Conservation (phyloP, 2,797 vertebrate species). For the Argyrosomus regius region DNA sequence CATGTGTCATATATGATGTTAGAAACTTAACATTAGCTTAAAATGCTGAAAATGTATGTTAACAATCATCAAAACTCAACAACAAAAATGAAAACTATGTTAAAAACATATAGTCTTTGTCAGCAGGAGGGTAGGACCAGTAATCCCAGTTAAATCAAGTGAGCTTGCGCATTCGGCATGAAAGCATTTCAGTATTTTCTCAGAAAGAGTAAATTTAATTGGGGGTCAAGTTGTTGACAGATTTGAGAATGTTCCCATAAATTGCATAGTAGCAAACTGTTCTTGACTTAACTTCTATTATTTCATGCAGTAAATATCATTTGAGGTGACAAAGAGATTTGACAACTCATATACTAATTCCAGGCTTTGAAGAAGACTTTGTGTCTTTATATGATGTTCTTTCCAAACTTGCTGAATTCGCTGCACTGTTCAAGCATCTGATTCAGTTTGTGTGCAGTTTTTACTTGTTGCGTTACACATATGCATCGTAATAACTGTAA, state of each 20-base stretch:
- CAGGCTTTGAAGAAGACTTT: neutral
- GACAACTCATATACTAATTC: neutral
- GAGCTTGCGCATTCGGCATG: neutral
- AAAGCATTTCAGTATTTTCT: neutral
- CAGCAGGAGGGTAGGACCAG: neutral
- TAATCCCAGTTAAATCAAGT: neutral
- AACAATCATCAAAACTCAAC: neutral
- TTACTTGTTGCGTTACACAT: neutral
- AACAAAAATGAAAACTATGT: too few relatives aligned
- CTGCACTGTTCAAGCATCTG: neutral
- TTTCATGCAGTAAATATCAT: too few relatives aligned
- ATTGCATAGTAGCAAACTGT: neutral
- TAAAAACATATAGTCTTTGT: neutral
- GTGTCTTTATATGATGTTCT: neutral
- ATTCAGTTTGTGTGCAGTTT: neutral
- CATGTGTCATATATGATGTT: neutral
- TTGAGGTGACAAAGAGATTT: neutral
- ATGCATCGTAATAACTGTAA: neutral
- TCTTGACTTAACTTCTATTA: neutral
- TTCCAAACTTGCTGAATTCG: constrained; percentile 1
- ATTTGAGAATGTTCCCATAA: too few relatives aligned
- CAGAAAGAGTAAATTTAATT: neutral
- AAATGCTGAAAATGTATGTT: neutral
- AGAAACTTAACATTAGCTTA: neutral
- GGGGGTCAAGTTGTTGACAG: neutral